These are phyloP conservation scores for Eueides isabella DNA, from an alignment of 1,140 invertebrate genomes.

Conservation along the genomic window DNA sequence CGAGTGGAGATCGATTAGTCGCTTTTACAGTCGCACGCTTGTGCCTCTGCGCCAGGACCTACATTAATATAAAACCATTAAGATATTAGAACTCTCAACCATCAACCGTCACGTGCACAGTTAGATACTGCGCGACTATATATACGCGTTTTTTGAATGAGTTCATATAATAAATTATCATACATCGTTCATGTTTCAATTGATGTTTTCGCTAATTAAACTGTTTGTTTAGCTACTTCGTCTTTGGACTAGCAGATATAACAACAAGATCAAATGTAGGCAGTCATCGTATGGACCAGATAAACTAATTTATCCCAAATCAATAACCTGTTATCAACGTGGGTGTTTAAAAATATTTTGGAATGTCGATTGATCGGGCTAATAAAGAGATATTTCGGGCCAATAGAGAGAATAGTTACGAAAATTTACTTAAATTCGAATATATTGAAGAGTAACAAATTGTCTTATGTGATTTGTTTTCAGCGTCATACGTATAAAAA, in stretches of 20 bases:
- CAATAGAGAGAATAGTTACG: neutral
- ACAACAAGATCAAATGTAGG: neutral
- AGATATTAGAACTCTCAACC: too few relatives aligned
- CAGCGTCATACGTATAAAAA: too few relatives aligned
- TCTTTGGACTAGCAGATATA: neutral
- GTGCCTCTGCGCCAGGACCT: too few relatives aligned
- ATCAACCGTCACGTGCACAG: too few relatives aligned
- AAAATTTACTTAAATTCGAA: neutral
- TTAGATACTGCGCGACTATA: too few relatives aligned
- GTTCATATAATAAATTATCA: too few relatives aligned
- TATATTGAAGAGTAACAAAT: neutral
- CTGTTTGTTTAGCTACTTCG: constrained; percentile 5
- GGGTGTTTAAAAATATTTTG: constrained; percentile 14
- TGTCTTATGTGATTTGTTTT: neutral
- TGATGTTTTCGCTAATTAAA: neutral
- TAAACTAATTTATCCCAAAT: neutral
- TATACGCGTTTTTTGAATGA: too few relatives aligned
- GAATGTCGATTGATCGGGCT: constrained; percentile 11
- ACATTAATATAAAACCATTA: too few relatives aligned
- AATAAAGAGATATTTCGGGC: neutral
- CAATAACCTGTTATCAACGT: constrained; percentile 14
- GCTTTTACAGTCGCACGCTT: too few relatives aligned
- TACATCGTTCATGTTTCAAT: neutral
- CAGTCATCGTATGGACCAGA: neutral
- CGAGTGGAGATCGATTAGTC: too few relatives aligned